These are phyloP conservation scores for Pemphigus obesinymphae DNA, from an alignment of 1,140 invertebrate genomes.

Conservation along the genomic window DNA sequence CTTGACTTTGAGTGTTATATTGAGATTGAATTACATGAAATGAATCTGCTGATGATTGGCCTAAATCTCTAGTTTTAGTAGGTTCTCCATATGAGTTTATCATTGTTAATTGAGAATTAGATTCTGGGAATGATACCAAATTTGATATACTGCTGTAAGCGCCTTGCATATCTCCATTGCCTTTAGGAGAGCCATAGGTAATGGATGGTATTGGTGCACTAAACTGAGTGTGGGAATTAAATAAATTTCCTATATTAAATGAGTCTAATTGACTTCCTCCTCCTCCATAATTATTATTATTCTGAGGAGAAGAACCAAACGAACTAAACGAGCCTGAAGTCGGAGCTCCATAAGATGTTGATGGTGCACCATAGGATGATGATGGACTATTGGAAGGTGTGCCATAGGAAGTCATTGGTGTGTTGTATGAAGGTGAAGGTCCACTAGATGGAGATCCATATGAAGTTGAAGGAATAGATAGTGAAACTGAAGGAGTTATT, in stretches of 20 bases:
- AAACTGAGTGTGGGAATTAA: constrained; percentile 35
- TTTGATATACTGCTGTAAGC: constrained; percentile 29
- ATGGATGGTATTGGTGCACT: constrained; percentile 40
- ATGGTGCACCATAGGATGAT: constrained; percentile 52
- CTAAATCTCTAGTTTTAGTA: background rate
- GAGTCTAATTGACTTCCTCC: constrained; percentile 8
- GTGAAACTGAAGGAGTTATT: constrained; percentile 20
- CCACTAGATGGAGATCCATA: constrained; percentile 43
- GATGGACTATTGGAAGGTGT: constrained; percentile 42
- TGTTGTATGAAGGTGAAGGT: constrained; percentile 6
- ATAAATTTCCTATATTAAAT: constrained; percentile 41
- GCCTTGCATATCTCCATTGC: background rate
- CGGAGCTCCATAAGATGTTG: constrained; percentile 45
- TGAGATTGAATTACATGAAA: background rate
- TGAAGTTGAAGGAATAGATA: constrained; percentile 36
- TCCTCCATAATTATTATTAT: constrained; percentile 40
- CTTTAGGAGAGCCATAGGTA: constrained; percentile 40
- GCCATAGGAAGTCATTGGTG: constrained; percentile 51
- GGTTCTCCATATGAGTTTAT: constrained; percentile 42
- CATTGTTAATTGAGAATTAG: constrained; percentile 10
- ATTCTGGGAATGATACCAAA: constrained; percentile 3
- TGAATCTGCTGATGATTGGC: background rate
- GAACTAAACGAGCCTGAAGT: constrained; percentile 39
- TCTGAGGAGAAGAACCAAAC: constrained; percentile 38
- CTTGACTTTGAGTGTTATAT: background rate